Evolutionary conservation across 2,113 vertebrate genomes (phyloP), one percentile per base, ranked within the genome.

Genomic region (Triplophysa tibetana): DNA sequence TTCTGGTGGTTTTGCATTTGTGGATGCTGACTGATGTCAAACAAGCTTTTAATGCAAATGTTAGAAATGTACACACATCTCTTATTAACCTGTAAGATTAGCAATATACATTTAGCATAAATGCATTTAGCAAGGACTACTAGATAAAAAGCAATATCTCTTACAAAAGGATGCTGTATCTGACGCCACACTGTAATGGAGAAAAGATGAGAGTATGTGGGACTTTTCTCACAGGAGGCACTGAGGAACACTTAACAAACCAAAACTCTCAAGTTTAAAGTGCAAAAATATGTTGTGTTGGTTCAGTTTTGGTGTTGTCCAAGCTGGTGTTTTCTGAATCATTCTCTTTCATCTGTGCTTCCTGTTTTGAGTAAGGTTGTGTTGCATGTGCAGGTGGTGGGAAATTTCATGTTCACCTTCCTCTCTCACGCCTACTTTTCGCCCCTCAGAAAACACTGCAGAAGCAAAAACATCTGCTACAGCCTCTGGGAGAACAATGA

Each of bases 381-480:
- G 23, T n/a, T 33, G n/a, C 80, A 76, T 79, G 54, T 72, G 72
- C 38, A 79, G 21, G 41, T 75, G 80, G 41, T 60, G 80, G 67
- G 60, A 82, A 82, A 72, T 75, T 41, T 79, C 76, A 72, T 52
- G 7, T 62, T 75, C 26, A 19, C 69, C 26, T 43, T 75, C 58
- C 38, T 58, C 70, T 19, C 75, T 78, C 74, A 73, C 38, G 38
- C 45, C 29, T 69, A 65, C 52, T 70, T 64, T 74, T 72, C 29
- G 67, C 17, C 6, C 26, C 69, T 63, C 70, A 62, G 58, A 65
- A 62, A 72, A 73, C 56, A 60, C 58, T 33, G 65, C 45, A 70
- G 70, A 84, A 81, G 83, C 77, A 67, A 61, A 80, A 84, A 84
- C 68, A 68, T 76, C 61, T 70, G 76, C 14, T 16, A 33, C n/a